phyloP scores from a whole-genome alignment of 30 jellyfish, hydroid and myxozoan genomes.

The Euphysa ruthae region DNA sequence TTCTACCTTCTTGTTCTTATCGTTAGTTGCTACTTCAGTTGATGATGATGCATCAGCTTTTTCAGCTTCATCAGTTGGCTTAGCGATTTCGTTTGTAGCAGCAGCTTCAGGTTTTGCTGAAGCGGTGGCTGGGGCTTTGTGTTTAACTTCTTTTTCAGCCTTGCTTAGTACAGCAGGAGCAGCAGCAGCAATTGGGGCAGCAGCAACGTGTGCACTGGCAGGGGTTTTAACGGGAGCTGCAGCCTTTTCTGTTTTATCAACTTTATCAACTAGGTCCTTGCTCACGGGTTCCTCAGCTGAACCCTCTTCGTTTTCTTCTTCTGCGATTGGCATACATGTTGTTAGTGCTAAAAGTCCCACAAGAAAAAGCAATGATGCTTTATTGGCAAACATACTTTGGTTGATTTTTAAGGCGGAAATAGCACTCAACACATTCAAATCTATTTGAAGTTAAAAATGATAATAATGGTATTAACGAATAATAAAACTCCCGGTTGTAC shows the following conservation, averaged over 20 bases:
- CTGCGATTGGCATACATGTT: conserved; percentile 1
- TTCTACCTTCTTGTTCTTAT: conserved; percentile 22
- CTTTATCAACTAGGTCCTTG: background rate
- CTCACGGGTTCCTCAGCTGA: background rate
- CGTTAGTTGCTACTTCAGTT: too few relatives aligned
- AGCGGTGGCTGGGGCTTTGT: background rate
- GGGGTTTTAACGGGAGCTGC: background rate
- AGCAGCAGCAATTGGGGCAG: background rate
- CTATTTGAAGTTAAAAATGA: too few relatives aligned
- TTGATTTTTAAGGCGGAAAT: too few relatives aligned
- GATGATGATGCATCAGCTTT: too few relatives aligned
- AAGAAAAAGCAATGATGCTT: too few relatives aligned
- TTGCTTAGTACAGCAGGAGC: background rate
- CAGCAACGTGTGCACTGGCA: background rate
- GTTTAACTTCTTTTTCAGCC: background rate
- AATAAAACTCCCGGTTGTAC: too few relatives aligned
- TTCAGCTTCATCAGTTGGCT: too few relatives aligned
- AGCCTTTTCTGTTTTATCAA: background rate
- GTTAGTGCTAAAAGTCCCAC: background rate
- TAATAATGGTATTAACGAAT: too few relatives aligned
- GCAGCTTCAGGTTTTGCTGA: background rate
- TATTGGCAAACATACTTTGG: too few relatives aligned
- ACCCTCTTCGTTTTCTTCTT: too few relatives aligned
- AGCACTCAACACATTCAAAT: too few relatives aligned
- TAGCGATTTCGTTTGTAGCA: too few relatives aligned